Evolutionary conservation across 2,113 vertebrate genomes (phyloP).

Genomic region (Donacobius atricapilla): DNA sequence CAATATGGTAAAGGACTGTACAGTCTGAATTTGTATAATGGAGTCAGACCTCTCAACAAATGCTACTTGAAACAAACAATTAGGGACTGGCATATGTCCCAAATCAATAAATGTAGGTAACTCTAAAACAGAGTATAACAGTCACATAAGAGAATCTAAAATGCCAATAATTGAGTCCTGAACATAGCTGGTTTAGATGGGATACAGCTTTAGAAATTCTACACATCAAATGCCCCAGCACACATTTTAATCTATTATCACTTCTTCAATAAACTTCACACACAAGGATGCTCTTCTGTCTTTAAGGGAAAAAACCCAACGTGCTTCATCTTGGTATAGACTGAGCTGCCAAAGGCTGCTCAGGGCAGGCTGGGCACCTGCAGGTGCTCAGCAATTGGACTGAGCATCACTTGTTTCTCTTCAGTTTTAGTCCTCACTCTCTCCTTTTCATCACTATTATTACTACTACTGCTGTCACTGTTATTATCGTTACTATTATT

Average conservation of each 20-base stretch:
- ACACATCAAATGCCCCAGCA: background rate
- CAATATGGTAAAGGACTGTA: background rate
- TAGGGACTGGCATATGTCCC: slow-evolving; percentile 39
- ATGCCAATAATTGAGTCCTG: background rate
- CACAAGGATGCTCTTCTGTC: background rate
- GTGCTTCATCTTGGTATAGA: background rate
- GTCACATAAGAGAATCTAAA: slow-evolving; percentile 16
- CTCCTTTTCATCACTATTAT: background rate
- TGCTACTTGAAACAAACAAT: slow-evolving; percentile 48
- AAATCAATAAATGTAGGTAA: slow-evolving; percentile 62
- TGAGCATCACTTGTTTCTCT: background rate
- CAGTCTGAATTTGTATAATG: background rate
- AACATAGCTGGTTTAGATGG: background rate
- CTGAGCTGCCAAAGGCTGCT: background rate
- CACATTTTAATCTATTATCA: background rate
- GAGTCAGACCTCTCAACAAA: slow-evolving; percentile 42
- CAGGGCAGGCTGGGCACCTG: background rate
- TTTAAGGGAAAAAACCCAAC: background rate
- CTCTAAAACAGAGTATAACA: background rate
- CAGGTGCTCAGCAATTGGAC: background rate
- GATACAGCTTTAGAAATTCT: background rate
- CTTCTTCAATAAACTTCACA: background rate
- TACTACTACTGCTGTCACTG: background rate
- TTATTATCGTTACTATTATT: background rate
- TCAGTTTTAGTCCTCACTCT: background rate